phyloP scores from a whole-genome alignment of 92 coral and sea anemone species.

The Porites lobata region DNA sequence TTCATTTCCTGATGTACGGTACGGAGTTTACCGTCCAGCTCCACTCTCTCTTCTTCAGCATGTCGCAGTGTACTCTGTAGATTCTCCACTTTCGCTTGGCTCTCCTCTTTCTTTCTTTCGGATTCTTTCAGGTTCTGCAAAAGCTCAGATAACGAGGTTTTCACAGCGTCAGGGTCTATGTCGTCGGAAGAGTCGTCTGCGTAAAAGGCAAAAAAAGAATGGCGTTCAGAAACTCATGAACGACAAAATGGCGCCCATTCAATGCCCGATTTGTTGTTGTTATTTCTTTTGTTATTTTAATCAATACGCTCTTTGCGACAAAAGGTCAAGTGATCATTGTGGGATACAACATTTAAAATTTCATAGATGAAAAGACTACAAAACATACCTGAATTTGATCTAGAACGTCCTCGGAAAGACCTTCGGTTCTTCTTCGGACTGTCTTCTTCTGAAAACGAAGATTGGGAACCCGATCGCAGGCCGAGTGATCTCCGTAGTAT shows the following conservation, averaged over 20 bases:
- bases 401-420: constrained; percentile 60
- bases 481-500: constrained; percentile 82
- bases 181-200: constrained; percentile 87
- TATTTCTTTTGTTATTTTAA: no score
- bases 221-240: no score
- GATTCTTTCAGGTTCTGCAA: constrained; percentile 80
- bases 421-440: constrained; percentile 84
- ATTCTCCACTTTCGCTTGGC: constrained; percentile 67
- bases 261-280: no score
- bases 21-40: constrained; percentile 67
- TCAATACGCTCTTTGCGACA: no score
- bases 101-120: constrained; percentile 80
- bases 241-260: no score
- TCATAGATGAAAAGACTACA: neutral
- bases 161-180: constrained; percentile 82
- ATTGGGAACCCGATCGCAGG: constrained; percentile 67
- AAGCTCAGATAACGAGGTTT: constrained; percentile 70
- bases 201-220: neutral
- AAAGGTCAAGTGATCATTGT: no score
- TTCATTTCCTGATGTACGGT: constrained; percentile 75
- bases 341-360: no score
- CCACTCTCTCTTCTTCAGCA: constrained; percentile 77
- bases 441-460: constrained; percentile 59
- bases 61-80: constrained; percentile 72
- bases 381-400: constrained; percentile 54